These are phyloP conservation scores for Datnioides undecimradiatus DNA, from an alignment of 2,113 vertebrate species.

Conservation along the genomic window DNA sequence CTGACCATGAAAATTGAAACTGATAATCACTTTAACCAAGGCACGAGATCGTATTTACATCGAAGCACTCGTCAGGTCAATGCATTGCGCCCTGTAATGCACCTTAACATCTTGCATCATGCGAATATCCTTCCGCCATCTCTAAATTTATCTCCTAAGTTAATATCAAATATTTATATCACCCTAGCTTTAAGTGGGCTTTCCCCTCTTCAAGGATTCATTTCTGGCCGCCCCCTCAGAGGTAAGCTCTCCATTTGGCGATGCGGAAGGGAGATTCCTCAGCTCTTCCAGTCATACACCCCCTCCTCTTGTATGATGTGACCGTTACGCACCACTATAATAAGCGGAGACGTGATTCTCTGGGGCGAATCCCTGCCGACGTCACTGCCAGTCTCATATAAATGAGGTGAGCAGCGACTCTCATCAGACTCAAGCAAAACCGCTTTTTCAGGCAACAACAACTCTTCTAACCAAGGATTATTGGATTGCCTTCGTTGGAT, in stretches of 20 bases:
- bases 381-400: conserved; percentile 81
- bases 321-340: conserved; percentile 80
- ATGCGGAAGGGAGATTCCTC: conserved; percentile 83
- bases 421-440: conserved; percentile 65
- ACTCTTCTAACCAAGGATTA: conserved; percentile 62
- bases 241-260: conserved; percentile 74
- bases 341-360: conserved; percentile 78
- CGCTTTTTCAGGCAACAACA: conserved; percentile 16
- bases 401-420: conserved; percentile 67
- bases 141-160: conserved; percentile 17
- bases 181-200: conserved; percentile 62
- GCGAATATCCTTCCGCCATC: neutral
- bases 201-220: conserved; percentile 63
- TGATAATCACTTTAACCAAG: neutral
- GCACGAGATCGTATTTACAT: neutral
- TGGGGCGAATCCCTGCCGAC: conserved; percentile 83
- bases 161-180: conserved; percentile 57
- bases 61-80: neutral
- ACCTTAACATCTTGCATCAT: conserved; percentile 14
- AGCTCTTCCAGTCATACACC: conserved; percentile 72
- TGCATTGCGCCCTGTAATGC: neutral
- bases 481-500: conserved; percentile 61
- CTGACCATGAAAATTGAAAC: conserved; percentile 2
- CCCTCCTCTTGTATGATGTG: conserved; percentile 72
- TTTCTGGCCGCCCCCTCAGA: conserved; percentile 67